A percentile compares a stretch with the other conserved stretches of the same genome.
Conservation (phyloP, 1,140 invertebrate species). For the Solen grandis region DNA sequence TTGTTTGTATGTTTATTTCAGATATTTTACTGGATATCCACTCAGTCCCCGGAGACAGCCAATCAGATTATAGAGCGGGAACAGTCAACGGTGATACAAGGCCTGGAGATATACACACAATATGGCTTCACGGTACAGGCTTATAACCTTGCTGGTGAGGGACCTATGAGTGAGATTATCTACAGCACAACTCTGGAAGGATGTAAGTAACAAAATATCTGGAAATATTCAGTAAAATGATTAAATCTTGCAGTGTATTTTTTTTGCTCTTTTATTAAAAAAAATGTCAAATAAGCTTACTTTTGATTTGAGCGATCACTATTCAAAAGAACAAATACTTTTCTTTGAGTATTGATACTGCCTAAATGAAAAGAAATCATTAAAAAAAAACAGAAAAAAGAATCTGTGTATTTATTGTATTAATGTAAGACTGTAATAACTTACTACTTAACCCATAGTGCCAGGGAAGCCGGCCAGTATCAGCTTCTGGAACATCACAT, state of each 20-base stretch:
- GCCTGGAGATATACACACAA: constrained; percentile 95
- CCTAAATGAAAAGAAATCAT: no score
- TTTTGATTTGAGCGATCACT: no score
- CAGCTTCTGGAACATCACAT: constrained; percentile 95
- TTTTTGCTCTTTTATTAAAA: no score
- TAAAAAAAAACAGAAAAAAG: no score
- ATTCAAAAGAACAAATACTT: no score
- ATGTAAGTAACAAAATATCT: no score
- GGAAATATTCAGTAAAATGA: no score
- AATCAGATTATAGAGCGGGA: constrained; percentile 57
- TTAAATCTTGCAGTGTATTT: no score
- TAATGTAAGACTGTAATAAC: no score
- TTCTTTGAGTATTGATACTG: no score
- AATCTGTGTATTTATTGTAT: no score
- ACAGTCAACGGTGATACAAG: constrained; percentile 76
- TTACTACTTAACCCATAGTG: constrained; percentile 69
- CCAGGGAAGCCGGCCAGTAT: constrained; percentile 92
- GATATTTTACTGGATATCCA: constrained; percentile 75
- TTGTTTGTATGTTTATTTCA: constrained; percentile 56
- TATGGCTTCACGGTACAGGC: constrained; percentile 96
- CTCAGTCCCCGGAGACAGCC: constrained; percentile 6
- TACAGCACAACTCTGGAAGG: constrained; percentile 75
- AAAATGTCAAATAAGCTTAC: no score
- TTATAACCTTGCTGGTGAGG: constrained; percentile 98
- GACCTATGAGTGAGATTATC: constrained; percentile 90